phyloP scores from a whole-genome alignment of 2,797 vertebrate genomes.

The Falco peregrinus region DNA sequence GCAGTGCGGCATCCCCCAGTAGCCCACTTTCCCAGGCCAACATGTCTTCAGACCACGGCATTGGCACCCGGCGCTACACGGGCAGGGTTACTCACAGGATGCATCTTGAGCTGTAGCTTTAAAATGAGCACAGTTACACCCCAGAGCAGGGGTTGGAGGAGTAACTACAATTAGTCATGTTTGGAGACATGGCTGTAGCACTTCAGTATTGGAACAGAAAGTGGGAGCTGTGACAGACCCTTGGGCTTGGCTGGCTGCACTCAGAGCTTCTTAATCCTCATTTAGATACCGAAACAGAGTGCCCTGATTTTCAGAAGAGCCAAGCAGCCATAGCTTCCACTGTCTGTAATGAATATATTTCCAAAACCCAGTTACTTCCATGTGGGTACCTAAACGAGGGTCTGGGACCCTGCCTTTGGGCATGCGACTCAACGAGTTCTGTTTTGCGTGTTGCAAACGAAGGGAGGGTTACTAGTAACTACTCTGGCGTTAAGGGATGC shows the following conservation, averaged over 20 bases:
- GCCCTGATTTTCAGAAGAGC: background rate
- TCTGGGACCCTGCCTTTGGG: background rate
- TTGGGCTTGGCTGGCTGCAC: background rate
- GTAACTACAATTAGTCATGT: too few relatives aligned
- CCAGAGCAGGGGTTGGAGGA: background rate
- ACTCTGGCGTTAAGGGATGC: background rate
- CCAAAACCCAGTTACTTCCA: background rate
- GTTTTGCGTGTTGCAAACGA: background rate
- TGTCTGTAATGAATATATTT: background rate
- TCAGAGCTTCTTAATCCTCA: background rate
- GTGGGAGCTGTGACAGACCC: background rate
- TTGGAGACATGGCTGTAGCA: background rate
- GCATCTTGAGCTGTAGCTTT: background rate
- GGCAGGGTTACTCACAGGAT: background rate
- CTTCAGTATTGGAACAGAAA: background rate
- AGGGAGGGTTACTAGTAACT: too few relatives aligned
- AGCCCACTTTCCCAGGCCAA: too few relatives aligned
- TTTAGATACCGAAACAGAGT: background rate
- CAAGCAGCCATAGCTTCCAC: background rate
- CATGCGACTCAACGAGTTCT: too few relatives aligned
- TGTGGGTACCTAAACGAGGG: too few relatives aligned
- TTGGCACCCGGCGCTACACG: background rate
- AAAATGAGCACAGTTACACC: background rate
- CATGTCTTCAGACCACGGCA: accelerated
- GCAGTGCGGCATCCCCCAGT: background rate